These are phyloP conservation scores for Luffia ferchaultella DNA, from an alignment of 2,888 invertebrate genomes.

Conservation along the genomic window DNA sequence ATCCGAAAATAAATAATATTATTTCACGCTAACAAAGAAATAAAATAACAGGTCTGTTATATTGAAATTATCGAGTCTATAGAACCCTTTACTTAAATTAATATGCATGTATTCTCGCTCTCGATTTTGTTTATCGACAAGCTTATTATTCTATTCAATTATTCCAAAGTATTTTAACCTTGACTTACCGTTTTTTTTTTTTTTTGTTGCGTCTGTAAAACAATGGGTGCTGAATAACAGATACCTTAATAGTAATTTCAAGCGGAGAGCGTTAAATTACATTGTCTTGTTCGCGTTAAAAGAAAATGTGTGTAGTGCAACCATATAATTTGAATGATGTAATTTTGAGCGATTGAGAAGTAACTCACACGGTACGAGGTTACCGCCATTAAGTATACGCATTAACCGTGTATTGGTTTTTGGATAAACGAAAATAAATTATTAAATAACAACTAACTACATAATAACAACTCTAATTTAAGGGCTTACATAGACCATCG, in stretches of 20 bases:
- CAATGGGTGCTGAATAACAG: not conserved
- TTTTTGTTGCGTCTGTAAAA: not conserved
- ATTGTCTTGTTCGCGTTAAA: constrained; percentile 23
- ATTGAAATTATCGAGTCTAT: not conserved
- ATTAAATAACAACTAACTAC: too few species aligned
- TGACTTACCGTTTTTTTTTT: constrained; percentile 1
- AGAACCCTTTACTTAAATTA: not conserved
- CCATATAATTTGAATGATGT: constrained; percentile 18
- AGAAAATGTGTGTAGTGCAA: constrained; percentile 27
- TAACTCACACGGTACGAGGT: not conserved
- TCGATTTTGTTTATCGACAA: not conserved
- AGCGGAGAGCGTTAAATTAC: constrained; percentile 20
- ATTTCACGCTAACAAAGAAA: too few species aligned
- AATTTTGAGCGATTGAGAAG: not conserved
- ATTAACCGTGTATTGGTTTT: not conserved
- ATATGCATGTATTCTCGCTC: not conserved
- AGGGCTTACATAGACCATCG: too few species aligned
- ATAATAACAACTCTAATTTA: too few species aligned
- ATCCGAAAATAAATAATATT: too few species aligned
- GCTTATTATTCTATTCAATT: not conserved
- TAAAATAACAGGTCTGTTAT: too few species aligned
- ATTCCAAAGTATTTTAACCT: not conserved
- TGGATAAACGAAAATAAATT: not conserved
- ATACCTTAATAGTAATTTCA: constrained; percentile 5
- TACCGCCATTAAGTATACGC: not conserved